Evolutionary conservation across 2,113 vertebrate species (phyloP), one percentile per base, ranked within the genome.

Genomic region (Bombycilla garrulus): DNA sequence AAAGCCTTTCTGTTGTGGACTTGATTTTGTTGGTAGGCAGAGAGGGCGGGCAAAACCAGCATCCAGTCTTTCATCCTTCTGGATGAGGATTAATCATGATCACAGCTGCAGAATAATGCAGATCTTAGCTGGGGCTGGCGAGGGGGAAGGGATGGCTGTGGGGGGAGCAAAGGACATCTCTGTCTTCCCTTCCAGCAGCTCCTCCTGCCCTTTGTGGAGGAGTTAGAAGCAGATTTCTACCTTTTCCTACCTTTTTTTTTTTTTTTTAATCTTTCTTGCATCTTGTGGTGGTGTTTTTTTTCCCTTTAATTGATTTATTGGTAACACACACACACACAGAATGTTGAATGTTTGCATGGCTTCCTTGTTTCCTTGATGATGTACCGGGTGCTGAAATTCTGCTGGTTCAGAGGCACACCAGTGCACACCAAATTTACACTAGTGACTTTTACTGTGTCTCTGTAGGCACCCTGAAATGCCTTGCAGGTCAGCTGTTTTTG

Each of bases 401-500:
- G 42, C 78, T 71, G 74, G 35, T 80, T 77, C 12, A 5, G 66
- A 71, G 56, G 71, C 54, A 60, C 86, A 6, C 47, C 38, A 38
- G 38, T 38, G 38, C 38, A 38, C 38, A 38, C 38, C 38, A 58
- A 64, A 86, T 97, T 93, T 60, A 92, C 58, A 70, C 85, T 56
- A 35, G 74, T 91, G 87, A 73, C 67, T 97, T 95, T 45, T 77
- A 28, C 73, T 53, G 3, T 58, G 45, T 57, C 36, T 86, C 72
- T 62, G 44, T 29, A 82, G 82, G 81, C 87, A 78, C 76, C 79
- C 20, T 2, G 11, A 93, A 93, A 94, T 81, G 66, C 86, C 86
- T 81, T 69, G 81, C 84, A 97, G 93, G 86, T 95, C 78, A 95
- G 16, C 71, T 90, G 29, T 21, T 96, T 93, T 61, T 95, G 77